Evolutionary conservation across 2,888 invertebrate species (phyloP), one percentile per base, ranked within the genome.

Genomic region (Tyria jacobaeae): DNA sequence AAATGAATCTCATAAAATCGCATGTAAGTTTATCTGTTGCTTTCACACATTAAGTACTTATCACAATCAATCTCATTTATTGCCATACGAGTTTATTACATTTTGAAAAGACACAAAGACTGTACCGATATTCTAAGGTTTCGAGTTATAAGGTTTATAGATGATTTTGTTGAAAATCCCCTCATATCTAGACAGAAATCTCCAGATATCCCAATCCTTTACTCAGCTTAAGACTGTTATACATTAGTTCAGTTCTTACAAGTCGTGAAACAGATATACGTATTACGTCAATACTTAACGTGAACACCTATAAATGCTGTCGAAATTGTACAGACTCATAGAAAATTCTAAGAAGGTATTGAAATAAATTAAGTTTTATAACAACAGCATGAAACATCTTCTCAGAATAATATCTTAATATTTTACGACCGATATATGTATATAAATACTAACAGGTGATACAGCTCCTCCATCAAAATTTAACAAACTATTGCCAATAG

Each of bases 401-500:
- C 37, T 37, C 0, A 14, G 47, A 59, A 59, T 10, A 17, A 27
- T 48, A 53, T 47, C 12, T 48, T 5, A 15, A 53, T 35, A 53
- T 44, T 47, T 52, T 59, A 53, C 59, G 48, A 17, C 27, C 25
- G 31, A n/a, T n/a, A 35, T 37, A 24, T n/a, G 6, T 14, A 41
- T 17, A 54, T 12, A 54, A 54, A 44, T 54, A 1, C 21, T 31
- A 17, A 15, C 53, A 41, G 31, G 3, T 44, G n/a, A 62, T 61
- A 54, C 50, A 15, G 27, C 25, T 39, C 49, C 15, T n/a, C 49
- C 21, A 50, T 50, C 55, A 44, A 44, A 56, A 57, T 50, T 44
- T 56, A 31, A 44, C 56, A 15, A 52, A 25, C 47, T 34, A 64
- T 67, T 17, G 41, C 48, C 27, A 60, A 57, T 44, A 35, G 6